Percentiles rank a stretch among this genome's conserved stretches.
phyloP scores from a whole-genome alignment of 2,113 vertebrate genomes.

The Anser cygnoides region DNA sequence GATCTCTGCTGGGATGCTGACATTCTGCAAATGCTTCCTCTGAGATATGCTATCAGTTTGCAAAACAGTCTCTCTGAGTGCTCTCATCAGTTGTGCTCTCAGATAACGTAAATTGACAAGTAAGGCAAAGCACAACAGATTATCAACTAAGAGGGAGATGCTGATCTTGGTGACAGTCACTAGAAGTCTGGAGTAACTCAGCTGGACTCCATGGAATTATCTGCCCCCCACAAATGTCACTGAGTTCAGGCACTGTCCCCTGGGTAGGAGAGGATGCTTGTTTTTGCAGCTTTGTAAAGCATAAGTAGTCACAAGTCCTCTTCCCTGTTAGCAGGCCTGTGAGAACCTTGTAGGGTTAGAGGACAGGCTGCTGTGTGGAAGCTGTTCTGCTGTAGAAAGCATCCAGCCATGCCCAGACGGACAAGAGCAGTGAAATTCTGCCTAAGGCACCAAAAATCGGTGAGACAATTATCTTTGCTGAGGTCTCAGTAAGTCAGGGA shows the following conservation, averaged over 20 bases:
- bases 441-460: neutral
- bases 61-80: neutral
- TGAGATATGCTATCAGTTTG: neutral
- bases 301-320: neutral
- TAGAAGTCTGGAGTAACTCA: neutral
- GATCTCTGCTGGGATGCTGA: neutral
- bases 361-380: neutral
- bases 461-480: neutral
- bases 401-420: neutral
- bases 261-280: rapidly evolving
- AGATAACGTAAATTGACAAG: conserved; percentile 9
- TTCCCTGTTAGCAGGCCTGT: neutral
- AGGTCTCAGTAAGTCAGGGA: neutral
- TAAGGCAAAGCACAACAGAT: neutral
- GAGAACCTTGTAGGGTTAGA: neutral
- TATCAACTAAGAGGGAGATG: neutral
- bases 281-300: neutral
- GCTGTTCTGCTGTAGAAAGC: neutral
- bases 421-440: neutral
- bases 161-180: neutral
- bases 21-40: conserved; percentile 36
- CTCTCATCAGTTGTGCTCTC: neutral
- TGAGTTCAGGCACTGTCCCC: rapidly evolving
- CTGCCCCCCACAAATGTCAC: neutral
- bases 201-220: neutral